Evolutionary conservation across 1,140 invertebrate genomes (phyloP).

Genomic region (Drosophila parabipectinata): DNA sequence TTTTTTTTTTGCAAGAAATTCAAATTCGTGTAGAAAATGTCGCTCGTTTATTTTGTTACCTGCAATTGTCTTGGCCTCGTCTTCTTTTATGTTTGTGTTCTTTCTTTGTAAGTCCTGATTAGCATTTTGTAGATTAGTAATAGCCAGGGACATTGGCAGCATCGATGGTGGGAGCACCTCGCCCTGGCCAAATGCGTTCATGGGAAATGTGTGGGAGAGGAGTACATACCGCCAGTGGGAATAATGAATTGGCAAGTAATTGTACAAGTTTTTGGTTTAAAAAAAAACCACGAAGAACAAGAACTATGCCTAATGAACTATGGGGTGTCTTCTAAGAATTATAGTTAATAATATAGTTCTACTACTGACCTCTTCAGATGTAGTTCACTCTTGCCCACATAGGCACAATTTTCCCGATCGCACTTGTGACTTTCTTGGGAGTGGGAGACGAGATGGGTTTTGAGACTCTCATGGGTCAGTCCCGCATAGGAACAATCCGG

Average conservation of each 20-base stretch:
- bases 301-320: background rate
- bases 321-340: background rate
- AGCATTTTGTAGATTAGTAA: conserved; percentile 44
- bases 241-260: conserved; percentile 4
- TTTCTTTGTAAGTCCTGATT: conserved; percentile 36
- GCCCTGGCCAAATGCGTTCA: background rate
- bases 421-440: conserved; percentile 62
- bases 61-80: conserved; percentile 30
- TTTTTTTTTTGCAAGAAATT: conserved; percentile 20
- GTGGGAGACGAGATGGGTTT: conserved; percentile 63
- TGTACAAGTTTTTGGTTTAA: background rate
- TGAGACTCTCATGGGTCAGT: conserved; percentile 46
- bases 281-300: background rate
- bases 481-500: conserved; percentile 59
- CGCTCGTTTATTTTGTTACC: conserved; percentile 43
- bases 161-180: background rate
- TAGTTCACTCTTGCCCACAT: conserved; percentile 70
- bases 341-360: background rate
- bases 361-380: conserved; percentile 68
- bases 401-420: conserved; percentile 52
- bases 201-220: background rate
- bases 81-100: conserved; percentile 11
- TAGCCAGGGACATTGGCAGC: conserved; percentile 13
- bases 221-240: background rate
- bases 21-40: conserved; percentile 63